Percentiles rank a stretch among this genome's conserved stretches.
phyloP scores from a whole-genome alignment of 2,113 vertebrate genomes.

The Rhea pennata region DNA sequence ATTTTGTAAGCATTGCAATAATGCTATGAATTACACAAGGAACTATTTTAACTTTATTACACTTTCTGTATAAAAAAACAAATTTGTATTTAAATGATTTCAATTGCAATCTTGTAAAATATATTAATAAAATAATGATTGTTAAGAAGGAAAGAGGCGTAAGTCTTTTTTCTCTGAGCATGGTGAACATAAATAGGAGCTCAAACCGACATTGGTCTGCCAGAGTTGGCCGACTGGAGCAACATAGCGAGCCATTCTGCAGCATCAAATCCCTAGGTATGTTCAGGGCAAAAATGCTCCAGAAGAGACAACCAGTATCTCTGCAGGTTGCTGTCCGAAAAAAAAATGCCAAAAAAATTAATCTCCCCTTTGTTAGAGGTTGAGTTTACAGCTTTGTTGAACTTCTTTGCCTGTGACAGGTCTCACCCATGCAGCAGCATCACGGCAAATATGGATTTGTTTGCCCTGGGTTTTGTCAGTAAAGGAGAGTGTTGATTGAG shows the following conservation, averaged over 20 bases:
- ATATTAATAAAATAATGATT: slow-evolving; percentile 94
- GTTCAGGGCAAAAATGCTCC: background rate
- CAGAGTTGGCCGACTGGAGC: background rate
- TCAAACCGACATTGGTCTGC: background rate
- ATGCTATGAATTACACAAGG: slow-evolving; percentile 87
- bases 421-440: too few species aligned
- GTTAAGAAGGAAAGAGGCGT: slow-evolving; percentile 73
- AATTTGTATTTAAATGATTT: slow-evolving; percentile 95
- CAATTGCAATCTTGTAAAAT: slow-evolving; percentile 90
- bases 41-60: slow-evolving; percentile 92
- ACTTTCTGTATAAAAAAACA: slow-evolving; percentile 89
- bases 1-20: slow-evolving; percentile 90
- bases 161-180: background rate
- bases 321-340: background rate
- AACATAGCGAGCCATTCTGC: background rate
- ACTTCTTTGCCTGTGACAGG: background rate
- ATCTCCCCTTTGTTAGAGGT: background rate
- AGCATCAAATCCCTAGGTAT: background rate
- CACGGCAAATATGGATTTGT: background rate
- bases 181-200: background rate
- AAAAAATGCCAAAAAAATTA: background rate
- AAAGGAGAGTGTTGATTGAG: slow-evolving; percentile 27
- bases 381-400: background rate
- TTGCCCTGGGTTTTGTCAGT: background rate
- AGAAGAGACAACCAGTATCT: background rate